Percentiles rank a stretch among this genome's conserved stretches.
These are phyloP conservation scores for Sceloporus undulatus DNA, from an alignment of 2,113 vertebrate species.

Conservation along the genomic window DNA sequence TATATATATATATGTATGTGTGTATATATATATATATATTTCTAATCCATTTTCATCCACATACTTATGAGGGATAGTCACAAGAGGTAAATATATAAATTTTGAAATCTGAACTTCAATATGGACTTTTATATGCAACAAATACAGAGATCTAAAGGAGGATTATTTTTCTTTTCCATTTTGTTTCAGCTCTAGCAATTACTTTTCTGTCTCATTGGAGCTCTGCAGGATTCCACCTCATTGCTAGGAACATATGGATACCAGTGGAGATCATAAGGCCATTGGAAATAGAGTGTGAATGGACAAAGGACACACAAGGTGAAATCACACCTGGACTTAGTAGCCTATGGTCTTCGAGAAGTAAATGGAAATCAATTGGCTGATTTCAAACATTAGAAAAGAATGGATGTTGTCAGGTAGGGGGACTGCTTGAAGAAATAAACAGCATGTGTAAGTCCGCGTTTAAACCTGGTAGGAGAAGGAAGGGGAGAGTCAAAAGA, in stretches of 20 bases:
- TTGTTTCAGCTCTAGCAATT: neutral
- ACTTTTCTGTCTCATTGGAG: neutral
- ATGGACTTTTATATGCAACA: neutral
- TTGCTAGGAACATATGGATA: neutral
- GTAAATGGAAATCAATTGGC: slow-evolving; percentile 9
- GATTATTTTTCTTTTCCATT: neutral
- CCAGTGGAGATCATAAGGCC: neutral
- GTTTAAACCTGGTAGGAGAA: neutral
- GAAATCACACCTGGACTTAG: slow-evolving; percentile 11
- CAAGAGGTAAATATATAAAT: neutral
- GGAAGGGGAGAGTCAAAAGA: neutral
- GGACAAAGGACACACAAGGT: neutral
- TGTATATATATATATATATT: too few species aligned
- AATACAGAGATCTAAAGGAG: neutral
- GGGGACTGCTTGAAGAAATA: slow-evolving; percentile 5
- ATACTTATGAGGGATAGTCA: neutral
- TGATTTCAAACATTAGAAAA: slow-evolving; percentile 14
- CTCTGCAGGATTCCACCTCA: neutral
- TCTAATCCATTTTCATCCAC: neutral
- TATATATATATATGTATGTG: too few species aligned
- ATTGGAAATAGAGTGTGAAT: neutral
- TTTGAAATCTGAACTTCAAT: neutral
- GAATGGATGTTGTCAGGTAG: neutral
- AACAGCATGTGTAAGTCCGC: neutral
- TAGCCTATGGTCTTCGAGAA: neutral